Conservation (phyloP, 2,113 vertebrate genomes). For the Daubentonia madagascariensis region DNA sequence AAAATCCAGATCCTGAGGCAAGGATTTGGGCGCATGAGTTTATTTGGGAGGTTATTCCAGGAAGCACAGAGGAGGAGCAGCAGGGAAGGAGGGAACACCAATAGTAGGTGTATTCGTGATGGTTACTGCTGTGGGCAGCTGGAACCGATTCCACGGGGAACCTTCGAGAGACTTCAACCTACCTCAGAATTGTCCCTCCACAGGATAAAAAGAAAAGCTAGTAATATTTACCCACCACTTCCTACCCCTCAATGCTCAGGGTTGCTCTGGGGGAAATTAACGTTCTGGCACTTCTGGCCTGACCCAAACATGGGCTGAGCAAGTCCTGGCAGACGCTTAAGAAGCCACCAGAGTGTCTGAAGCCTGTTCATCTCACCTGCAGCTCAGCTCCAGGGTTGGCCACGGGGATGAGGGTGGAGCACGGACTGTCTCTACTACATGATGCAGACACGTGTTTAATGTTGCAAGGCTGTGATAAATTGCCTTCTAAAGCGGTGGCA, state of each 20-base stretch:
- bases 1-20: neutral
- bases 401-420: fast-evolving
- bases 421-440: neutral
- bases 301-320: neutral
- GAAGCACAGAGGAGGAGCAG: neutral
- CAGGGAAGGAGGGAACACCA: neutral
- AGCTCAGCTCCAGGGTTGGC: neutral
- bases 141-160: neutral
- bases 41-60: neutral
- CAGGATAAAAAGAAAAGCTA: neutral
- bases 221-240: neutral
- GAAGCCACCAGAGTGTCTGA: neutral
- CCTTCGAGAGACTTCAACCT: neutral
- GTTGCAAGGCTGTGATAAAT: neutral
- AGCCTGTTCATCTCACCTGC: neutral
- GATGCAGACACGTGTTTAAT: neutral
- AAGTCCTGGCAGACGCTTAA: neutral
- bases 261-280: neutral
- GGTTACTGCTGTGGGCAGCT: too few relatives aligned
- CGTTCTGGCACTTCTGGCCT: neutral
- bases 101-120: too few relatives aligned
- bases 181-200: neutral
- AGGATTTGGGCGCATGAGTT: neutral
- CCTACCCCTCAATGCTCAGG: neutral
- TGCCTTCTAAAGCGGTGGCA: neutral